These are phyloP conservation scores for Stegophylla sp. DNA, from an alignment of 2,888 invertebrate genomes.

Conservation along the genomic window DNA sequence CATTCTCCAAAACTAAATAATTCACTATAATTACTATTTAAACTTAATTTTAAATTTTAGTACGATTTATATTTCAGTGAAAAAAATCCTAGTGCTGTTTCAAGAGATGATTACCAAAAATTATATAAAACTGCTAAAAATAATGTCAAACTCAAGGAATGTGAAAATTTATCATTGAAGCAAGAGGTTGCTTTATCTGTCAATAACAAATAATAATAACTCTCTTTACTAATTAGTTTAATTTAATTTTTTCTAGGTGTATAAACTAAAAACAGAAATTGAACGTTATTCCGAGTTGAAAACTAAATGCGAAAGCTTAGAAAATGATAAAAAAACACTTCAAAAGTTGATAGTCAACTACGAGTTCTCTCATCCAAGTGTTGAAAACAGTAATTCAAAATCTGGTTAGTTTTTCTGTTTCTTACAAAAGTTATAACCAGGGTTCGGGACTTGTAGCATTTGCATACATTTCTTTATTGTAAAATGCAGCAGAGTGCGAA, in stretches of 20 bases:
- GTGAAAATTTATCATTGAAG: conserved; percentile 49
- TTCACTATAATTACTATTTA: no score
- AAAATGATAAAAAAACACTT: conserved; percentile 50
- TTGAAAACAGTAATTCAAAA: conserved; percentile 19
- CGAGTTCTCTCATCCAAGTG: conserved; percentile 5
- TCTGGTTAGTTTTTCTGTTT: conserved; percentile 20
- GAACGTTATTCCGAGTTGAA: conserved; percentile 32
- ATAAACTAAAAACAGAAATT: conserved; percentile 43
- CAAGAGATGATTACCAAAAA: conserved; percentile 53
- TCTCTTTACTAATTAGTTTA: conserved; percentile 12
- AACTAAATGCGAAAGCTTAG: conserved; percentile 46
- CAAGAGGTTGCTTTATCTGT: conserved; percentile 40
- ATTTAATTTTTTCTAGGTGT: conserved; percentile 11
- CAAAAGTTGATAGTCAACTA: conserved; percentile 36
- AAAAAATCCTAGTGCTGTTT: conserved; percentile 32
- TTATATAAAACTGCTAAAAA: conserved; percentile 49
- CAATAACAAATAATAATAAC: not conserved
- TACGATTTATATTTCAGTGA: conserved; percentile 28
- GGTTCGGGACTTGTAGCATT: no score
- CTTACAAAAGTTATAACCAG: no score
- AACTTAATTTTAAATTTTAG: not conserved
- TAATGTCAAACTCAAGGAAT: conserved; percentile 51
- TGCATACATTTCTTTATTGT: no score
- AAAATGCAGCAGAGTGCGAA: no score
- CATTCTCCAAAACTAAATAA: no score